A percentile compares a stretch with the other conserved stretches of the same genome.
These are phyloP conservation scores for Chrysomela aeneicollis DNA, from an alignment of 2,888 invertebrate genomes.

Conservation along the genomic window DNA sequence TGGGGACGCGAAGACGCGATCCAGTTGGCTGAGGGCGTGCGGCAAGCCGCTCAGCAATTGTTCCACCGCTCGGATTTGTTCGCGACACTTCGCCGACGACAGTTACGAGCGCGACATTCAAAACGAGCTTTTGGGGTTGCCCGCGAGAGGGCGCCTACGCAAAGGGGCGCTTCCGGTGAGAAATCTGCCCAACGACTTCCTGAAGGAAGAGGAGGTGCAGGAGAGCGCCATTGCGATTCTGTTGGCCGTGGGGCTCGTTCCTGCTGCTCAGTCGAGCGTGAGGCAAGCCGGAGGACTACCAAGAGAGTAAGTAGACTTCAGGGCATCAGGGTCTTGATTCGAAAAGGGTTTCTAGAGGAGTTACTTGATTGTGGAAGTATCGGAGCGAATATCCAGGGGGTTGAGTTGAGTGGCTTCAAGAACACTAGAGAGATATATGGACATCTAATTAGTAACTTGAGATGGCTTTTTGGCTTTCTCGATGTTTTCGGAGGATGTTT, in stretches of 20 bases:
- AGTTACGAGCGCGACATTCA: slow-evolving; percentile 67
- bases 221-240: slow-evolving; percentile 63
- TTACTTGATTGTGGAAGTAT: too few species aligned
- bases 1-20: slow-evolving; percentile 64
- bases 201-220: slow-evolving; percentile 50
- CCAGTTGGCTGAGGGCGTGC: slow-evolving; percentile 65
- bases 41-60: slow-evolving; percentile 65
- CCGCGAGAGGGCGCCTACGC: slow-evolving; percentile 63
- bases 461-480: too few species aligned
- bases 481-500: too few species aligned
- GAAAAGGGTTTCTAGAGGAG: background rate
- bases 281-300: slow-evolving; percentile 56
- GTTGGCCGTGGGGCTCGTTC: slow-evolving; percentile 66
- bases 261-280: slow-evolving; percentile 49
- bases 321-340: too few species aligned
- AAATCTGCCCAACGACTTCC: slow-evolving; percentile 50
- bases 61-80: slow-evolving; percentile 66
- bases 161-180: slow-evolving; percentile 63
- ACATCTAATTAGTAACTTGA: too few species aligned
- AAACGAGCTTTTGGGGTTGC: slow-evolving; percentile 65
- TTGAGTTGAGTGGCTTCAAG: too few species aligned
- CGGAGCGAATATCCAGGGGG: too few species aligned
- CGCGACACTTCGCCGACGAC: slow-evolving; percentile 63
- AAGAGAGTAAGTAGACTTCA: slow-evolving; percentile 57
- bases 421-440: too few species aligned